Conservation (phyloP, 2,113 vertebrate species). For the Podocnemis expansa region DNA sequence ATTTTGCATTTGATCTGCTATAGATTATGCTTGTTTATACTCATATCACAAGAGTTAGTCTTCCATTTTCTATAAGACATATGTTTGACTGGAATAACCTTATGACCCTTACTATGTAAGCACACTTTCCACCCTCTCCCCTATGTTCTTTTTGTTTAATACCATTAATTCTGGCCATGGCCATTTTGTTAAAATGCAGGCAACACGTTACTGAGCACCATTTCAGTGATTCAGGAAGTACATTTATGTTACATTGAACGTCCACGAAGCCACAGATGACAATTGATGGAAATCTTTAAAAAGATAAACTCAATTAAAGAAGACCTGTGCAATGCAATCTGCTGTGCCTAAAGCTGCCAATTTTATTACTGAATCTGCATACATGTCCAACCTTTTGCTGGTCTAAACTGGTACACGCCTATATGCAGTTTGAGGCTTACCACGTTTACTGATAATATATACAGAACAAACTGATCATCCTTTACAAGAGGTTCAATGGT, state of each 20-base stretch:
- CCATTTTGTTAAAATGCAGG: not conserved
- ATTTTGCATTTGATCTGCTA: not conserved
- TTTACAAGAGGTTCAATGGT: not conserved
- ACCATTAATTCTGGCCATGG: not conserved
- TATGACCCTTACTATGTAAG: not conserved
- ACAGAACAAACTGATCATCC: rapidly evolving
- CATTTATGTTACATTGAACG: not conserved
- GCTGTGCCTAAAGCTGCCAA: not conserved
- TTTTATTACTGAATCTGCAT: not conserved
- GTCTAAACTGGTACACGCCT: not conserved
- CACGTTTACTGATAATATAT: not conserved
- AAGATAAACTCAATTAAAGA: not conserved
- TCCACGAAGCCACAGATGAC: not conserved
- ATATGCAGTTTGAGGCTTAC: not conserved
- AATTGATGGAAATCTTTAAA: not conserved
- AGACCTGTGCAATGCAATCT: not conserved
- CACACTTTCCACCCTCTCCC: not conserved
- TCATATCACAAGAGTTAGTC: not conserved
- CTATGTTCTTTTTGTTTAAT: not conserved
- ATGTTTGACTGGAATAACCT: not conserved
- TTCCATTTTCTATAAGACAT: not conserved
- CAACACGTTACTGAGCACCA: not conserved
- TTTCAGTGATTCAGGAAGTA: not conserved
- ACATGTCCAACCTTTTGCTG: not conserved
- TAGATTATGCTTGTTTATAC: not conserved